These are phyloP conservation scores for Empidonax traillii DNA, from an alignment of 2,113 vertebrate species.

Conservation along the genomic window DNA sequence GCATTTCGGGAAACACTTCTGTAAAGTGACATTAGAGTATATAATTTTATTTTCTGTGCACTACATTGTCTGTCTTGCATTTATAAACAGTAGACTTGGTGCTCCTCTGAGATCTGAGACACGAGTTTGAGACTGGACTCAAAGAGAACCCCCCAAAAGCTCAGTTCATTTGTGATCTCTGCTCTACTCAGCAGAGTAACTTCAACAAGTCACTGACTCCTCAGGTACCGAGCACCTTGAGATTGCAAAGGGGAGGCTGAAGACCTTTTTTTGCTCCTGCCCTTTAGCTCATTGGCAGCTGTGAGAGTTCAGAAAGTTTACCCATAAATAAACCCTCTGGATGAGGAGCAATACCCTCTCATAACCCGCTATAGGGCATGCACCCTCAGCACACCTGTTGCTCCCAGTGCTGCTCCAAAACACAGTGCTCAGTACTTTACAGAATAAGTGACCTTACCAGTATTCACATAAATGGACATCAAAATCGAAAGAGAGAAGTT, in stretches of 20 bases:
- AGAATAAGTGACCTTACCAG: not conserved
- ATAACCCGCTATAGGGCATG: accelerated
- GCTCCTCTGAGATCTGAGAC: not conserved
- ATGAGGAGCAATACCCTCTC: not conserved
- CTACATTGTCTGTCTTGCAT: not conserved
- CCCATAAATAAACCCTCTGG: not conserved
- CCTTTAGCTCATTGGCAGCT: not conserved
- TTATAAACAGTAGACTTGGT: not conserved
- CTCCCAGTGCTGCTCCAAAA: not conserved
- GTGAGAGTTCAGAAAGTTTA: not conserved
- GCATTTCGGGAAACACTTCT: slow-evolving; percentile 79
- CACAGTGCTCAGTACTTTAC: not conserved
- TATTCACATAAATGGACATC: not conserved
- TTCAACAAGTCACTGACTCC: not conserved
- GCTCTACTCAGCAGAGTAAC: not conserved
- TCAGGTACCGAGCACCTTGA: not conserved
- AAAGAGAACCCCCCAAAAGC: not conserved
- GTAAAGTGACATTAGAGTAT: slow-evolving; percentile 15
- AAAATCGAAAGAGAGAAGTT: not conserved
- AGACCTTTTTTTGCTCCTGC: not conserved
- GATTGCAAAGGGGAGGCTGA: not conserved
- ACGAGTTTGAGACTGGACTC: not conserved
- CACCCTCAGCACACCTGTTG: not conserved
- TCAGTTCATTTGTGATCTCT: not conserved
- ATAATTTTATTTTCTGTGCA: not conserved